Conservation (phyloP, 2,888 invertebrate genomes). For the Caenorhabditis afra region DNA sequence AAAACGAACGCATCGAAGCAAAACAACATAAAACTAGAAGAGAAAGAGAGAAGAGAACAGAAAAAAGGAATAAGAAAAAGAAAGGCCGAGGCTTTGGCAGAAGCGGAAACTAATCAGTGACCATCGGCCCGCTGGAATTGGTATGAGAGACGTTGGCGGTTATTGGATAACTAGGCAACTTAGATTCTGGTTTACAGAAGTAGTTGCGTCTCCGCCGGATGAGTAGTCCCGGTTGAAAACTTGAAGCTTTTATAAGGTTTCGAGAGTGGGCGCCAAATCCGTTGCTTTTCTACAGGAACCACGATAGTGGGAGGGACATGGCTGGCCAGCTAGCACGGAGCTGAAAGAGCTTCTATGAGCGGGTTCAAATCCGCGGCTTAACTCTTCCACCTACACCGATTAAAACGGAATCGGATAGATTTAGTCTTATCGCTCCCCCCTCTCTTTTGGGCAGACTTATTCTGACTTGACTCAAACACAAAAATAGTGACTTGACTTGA, state of each 20-base stretch:
- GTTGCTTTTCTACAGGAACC: background rate
- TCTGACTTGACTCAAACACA: background rate
- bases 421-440: too few relatives aligned
- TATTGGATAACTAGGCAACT: background rate
- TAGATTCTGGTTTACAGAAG: conserved; percentile 1
- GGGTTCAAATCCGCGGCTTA: conserved; percentile 38
- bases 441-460: background rate
- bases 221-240: background rate
- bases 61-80: conserved; percentile 14
- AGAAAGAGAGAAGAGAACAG: conserved; percentile 17
- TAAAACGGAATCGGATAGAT: conserved; percentile 17
- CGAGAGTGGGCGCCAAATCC: conserved; percentile 34
- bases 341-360: background rate
- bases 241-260: conserved; percentile 1
- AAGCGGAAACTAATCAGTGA: conserved; percentile 52
- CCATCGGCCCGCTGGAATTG: conserved; percentile 33
- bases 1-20: conserved; percentile 11
- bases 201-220: background rate
- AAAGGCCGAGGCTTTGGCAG: conserved; percentile 20
- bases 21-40: conserved; percentile 49
- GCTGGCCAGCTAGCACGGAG: conserved; percentile 1
- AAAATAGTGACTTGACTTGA: too few relatives aligned
- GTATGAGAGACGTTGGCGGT: conserved; percentile 14
- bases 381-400: conserved; percentile 45
- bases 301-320: too few relatives aligned